phyloP scores from a whole-genome alignment of 2,888 invertebrate species.

The Heteromyza rotundicornis region DNA sequence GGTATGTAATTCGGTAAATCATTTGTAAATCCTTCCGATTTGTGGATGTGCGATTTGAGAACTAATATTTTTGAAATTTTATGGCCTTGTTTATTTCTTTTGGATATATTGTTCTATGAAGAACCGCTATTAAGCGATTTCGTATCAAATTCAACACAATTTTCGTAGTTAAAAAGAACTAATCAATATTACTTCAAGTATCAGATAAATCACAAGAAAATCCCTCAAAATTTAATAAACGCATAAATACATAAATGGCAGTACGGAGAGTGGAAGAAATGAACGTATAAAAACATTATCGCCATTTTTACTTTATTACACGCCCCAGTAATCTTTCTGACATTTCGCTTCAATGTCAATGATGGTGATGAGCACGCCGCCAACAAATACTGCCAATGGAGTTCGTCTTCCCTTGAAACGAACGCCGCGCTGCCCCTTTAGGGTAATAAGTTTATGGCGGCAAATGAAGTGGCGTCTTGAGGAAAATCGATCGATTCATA shows the following conservation, averaged over 20 bases:
- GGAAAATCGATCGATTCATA: slow-evolving; percentile 4
- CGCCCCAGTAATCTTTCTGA: slow-evolving; percentile 13
- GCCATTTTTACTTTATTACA: slow-evolving; percentile 11
- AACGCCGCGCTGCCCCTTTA: background rate
- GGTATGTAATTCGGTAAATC: background rate
- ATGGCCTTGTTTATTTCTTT: too few species aligned
- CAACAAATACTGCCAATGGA: background rate
- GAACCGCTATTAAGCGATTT: too few species aligned
- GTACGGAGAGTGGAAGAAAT: background rate
- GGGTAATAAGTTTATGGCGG: slow-evolving; percentile 4
- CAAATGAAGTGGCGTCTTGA: background rate
- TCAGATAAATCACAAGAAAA: slow-evolving; percentile 14
- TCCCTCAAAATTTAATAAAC: slow-evolving; percentile 5
- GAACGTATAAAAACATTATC: background rate
- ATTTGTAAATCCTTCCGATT: background rate
- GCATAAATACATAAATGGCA: background rate
- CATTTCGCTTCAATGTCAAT: slow-evolving; percentile 8
- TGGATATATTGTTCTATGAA: too few species aligned
- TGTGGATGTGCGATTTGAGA: too few species aligned
- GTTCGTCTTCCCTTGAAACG: too few species aligned
- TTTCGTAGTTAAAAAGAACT: too few species aligned
- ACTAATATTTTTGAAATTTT: too few species aligned
- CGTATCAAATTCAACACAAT: too few species aligned
- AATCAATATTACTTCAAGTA: slow-evolving; percentile 5
- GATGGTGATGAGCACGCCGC: background rate